Evolutionary conservation across 2,113 vertebrate genomes (phyloP).

Genomic region (Nibea coibor): DNA sequence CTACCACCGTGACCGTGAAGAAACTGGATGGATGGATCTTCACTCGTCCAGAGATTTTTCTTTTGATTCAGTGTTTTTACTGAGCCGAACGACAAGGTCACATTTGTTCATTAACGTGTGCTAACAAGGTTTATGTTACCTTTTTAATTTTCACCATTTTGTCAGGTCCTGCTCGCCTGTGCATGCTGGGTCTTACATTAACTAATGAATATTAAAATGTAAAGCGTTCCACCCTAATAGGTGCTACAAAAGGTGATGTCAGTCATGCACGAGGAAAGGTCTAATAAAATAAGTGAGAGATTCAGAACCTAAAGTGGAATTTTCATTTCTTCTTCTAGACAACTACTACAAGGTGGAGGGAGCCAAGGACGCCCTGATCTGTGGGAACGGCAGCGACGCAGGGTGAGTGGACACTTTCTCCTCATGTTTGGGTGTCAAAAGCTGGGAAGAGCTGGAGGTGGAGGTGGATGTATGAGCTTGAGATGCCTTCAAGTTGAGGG

Average conservation of each 20-base stretch:
- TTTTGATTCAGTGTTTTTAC: too few species aligned
- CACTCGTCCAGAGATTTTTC: too few species aligned
- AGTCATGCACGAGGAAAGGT: neutral
- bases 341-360: constrained; percentile 94
- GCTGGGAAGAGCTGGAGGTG: neutral
- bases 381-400: constrained; percentile 93
- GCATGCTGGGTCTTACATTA: too few species aligned
- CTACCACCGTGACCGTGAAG: too few species aligned
- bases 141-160: too few species aligned
- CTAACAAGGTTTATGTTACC: too few species aligned
- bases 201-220: too few species aligned
- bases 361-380: constrained; percentile 91
- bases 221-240: neutral
- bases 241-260: neutral
- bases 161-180: too few species aligned
- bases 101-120: too few species aligned
- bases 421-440: neutral
- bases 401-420: constrained; percentile 85
- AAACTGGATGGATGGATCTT: too few species aligned
- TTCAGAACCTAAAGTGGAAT: neutral
- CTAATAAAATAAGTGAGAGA: neutral
- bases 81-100: too few species aligned
- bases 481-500: neutral
- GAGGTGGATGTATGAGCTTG: neutral
- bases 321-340: constrained; percentile 79